Conservation (phyloP, 2,888 invertebrate genomes). For the Leptogaster cylindrica region DNA sequence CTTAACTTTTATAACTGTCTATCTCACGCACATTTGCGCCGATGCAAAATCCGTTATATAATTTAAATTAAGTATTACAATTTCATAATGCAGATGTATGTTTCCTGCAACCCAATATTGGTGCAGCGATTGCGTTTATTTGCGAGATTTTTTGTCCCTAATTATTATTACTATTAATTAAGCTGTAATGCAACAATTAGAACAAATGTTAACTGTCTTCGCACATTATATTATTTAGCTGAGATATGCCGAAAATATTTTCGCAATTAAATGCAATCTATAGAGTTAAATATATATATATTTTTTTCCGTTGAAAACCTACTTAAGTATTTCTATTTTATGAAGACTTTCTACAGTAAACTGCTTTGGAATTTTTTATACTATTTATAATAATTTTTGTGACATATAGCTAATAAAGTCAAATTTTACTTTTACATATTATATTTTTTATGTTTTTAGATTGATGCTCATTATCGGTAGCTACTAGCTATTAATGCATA, state of each 20-base stretch:
- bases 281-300: slow-evolving; percentile 2
- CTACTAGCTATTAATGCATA: too few species aligned
- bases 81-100: not conserved
- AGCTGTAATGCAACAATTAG: not conserved
- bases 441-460: slow-evolving; percentile 1
- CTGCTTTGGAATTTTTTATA: slow-evolving; percentile 39
- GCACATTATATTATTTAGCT: slow-evolving; percentile 1
- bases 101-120: slow-evolving; percentile 1
- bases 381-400: slow-evolving; percentile 36
- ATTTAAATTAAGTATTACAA: too few species aligned
- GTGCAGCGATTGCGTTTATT: slow-evolving; percentile 35
- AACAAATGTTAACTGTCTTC: not conserved
- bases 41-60: too few species aligned
- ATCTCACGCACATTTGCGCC: not conserved
- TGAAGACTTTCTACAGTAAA: slow-evolving; percentile 39
- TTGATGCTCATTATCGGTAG: too few species aligned
- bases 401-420: slow-evolving; percentile 36
- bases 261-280: slow-evolving; percentile 29
- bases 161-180: not conserved
- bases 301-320: slow-evolving; percentile 38
- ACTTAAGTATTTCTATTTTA: slow-evolving; percentile 40
- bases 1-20: not conserved
- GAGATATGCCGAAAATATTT: not conserved
- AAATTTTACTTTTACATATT: slow-evolving; percentile 19
- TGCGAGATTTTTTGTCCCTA: not conserved